A percentile compares a stretch with the other conserved stretches of the same genome.
phyloP scores from a whole-genome alignment of 2,888 invertebrate species.

The Plusia festucae region DNA sequence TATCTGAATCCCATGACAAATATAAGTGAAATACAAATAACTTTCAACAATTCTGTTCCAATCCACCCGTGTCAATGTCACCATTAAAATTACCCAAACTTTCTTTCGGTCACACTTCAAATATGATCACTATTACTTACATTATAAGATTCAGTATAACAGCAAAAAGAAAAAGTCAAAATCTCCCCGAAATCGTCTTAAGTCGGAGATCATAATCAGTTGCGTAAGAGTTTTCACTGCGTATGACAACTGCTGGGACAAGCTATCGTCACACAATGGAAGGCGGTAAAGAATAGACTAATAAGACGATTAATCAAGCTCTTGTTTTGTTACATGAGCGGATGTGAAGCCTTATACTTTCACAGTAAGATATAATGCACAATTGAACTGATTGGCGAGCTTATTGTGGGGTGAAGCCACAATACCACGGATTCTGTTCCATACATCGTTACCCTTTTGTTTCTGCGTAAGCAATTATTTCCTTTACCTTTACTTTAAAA shows the following conservation, averaged over 20 bases:
- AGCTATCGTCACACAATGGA: slow-evolving; percentile 65
- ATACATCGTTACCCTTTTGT: neutral
- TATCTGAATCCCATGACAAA: neutral
- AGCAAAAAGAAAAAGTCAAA: slow-evolving; percentile 10
- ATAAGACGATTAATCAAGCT: slow-evolving; percentile 72
- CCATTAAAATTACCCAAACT: slow-evolving; percentile 31
- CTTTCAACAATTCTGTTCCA: slow-evolving; percentile 24
- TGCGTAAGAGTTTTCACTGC: slow-evolving; percentile 77
- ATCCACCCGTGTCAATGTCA: slow-evolving; percentile 45
- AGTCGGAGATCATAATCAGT: slow-evolving; percentile 65
- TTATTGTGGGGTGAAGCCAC: slow-evolving; percentile 7
- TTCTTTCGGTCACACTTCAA: slow-evolving; percentile 18
- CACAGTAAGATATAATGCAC: slow-evolving; percentile 40
- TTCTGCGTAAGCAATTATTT: neutral
- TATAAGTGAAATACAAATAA: slow-evolving; percentile 8
- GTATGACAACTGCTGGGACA: slow-evolving; percentile 61
- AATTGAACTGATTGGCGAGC: slow-evolving; percentile 35
- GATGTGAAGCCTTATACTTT: slow-evolving; percentile 70
- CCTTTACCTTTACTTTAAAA: neutral
- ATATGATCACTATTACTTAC: slow-evolving; percentile 15
- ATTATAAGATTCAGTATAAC: slow-evolving; percentile 13
- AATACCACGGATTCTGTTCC: neutral
- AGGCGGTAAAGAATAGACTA: slow-evolving; percentile 68
- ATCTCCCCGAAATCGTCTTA: slow-evolving; percentile 45
- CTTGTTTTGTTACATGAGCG: slow-evolving; percentile 75